Base-by-base conservation (phyloP, 1,140 invertebrate genomes). In the Magallana gigas region DNA sequence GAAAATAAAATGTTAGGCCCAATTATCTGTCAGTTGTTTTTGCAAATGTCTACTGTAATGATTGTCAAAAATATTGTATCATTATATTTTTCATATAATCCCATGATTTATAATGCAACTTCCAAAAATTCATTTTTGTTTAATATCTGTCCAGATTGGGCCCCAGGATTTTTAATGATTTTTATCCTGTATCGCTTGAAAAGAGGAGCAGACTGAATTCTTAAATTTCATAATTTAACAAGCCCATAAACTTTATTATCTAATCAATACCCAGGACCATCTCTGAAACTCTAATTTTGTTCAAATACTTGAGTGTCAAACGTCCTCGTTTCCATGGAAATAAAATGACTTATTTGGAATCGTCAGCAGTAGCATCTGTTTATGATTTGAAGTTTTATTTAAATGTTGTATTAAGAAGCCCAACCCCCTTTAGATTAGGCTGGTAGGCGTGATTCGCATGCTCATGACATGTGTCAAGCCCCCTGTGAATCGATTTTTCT, bases 391-490 rank as follows among this genome's bases (percentile, higher is more conserved):
- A 82, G 64, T 83, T 86, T 83, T 80, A 60, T 89, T 89, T 83
- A 87, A 85, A 86, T 80, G 81, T 87, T 76, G 87, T 89, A 60
- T 76, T 82, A 89, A 84, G 36, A 85, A 89, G 88, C 85, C 86
- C 88, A 83, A 48, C 88, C 88, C 88, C 76, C 87, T 87, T 85
- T 23, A 81, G 84, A 81, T 58, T 29, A 60, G 23, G 12, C 58
- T 36, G 82, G 88, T 89, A 85, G 88, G 88, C 88, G 88, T 89
- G 88, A 85, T 62, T 76, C 48, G 82, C 68, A 64, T 89, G 86
- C 87, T 87, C 87, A 85, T 89, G 88, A 87, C 88, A 89, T 89
- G 86, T 89, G 88, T 84, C 88, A 89, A 58, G 76, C 88, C 88
- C 83, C 88, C 84, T 83, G 88, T 89, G 88, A 89, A 89, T 89